These are phyloP conservation scores for Ladona fulva DNA, from an alignment of 1,140 invertebrate genomes.

Conservation along the genomic window DNA sequence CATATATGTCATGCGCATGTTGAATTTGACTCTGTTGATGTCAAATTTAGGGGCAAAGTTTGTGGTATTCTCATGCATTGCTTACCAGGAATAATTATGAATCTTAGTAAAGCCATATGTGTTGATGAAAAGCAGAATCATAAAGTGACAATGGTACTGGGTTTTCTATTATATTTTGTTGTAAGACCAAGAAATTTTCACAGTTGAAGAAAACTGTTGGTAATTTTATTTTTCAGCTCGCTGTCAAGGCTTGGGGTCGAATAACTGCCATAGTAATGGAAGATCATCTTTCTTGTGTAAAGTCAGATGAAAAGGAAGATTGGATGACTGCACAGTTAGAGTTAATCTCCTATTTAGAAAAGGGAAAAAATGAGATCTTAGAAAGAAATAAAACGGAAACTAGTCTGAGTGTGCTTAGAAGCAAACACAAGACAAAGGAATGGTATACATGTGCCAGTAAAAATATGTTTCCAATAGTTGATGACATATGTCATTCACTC, in stretches of 20 bases:
- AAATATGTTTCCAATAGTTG: constrained; percentile 42
- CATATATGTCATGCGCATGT: constrained; percentile 44
- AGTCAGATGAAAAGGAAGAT: constrained; percentile 23
- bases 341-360: constrained; percentile 19
- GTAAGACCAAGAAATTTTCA: constrained; percentile 23
- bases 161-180: constrained; percentile 23
- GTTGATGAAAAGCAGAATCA: constrained; percentile 48
- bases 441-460: constrained; percentile 47
- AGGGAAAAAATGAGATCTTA: constrained; percentile 17
- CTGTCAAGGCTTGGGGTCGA: constrained; percentile 40
- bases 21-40: constrained; percentile 33
- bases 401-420: constrained; percentile 38
- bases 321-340: constrained; percentile 21
- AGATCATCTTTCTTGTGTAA: constrained; percentile 29
- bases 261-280: constrained; percentile 40
- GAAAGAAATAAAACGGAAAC: not conserved
- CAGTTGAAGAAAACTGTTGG: constrained; percentile 16
- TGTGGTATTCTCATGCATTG: constrained; percentile 49
- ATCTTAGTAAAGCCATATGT: constrained; percentile 44
- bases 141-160: constrained; percentile 45
- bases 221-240: constrained; percentile 33
- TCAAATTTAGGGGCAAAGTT: constrained; percentile 37
- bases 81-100: constrained; percentile 49
- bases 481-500: constrained; percentile 38
- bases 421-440: constrained; percentile 35